These are phyloP conservation scores for Lydus trimaculatus DNA, from an alignment of 2,888 invertebrate genomes.

Conservation along the genomic window DNA sequence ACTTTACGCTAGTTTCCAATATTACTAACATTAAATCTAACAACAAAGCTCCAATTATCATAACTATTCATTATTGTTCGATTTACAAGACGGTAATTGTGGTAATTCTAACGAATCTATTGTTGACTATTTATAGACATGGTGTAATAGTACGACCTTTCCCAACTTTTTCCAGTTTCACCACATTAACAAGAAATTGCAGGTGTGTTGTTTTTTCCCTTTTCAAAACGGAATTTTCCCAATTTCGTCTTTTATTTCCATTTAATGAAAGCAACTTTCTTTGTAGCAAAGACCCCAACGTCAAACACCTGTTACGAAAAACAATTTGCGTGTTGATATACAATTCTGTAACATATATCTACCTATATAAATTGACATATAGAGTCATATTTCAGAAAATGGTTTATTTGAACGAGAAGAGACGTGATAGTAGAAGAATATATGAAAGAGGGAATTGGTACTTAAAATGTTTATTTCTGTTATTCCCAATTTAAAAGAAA, in stretches of 20 bases:
- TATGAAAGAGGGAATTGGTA: too few species aligned
- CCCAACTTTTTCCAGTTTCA: not conserved
- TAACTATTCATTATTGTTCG: not conserved
- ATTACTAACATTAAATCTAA: too few species aligned
- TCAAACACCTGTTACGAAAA: not conserved
- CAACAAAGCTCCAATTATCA: not conserved
- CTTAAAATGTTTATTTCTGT: not conserved
- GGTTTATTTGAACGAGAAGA: too few species aligned
- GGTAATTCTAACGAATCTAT: not conserved
- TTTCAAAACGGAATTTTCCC: too few species aligned
- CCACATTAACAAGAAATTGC: not conserved
- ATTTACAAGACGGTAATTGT: not conserved
- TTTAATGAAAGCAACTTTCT: too few species aligned
- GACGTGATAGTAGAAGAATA: too few species aligned
- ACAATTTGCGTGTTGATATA: not conserved
- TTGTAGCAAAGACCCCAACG: not conserved
- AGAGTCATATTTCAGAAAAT: not conserved
- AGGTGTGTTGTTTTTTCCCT: too few species aligned
- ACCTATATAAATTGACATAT: not conserved
- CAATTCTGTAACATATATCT: not conserved
- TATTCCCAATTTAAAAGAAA: not conserved
- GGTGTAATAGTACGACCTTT: not conserved
- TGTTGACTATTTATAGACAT: not conserved
- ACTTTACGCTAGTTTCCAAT: too few species aligned
- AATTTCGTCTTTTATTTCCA: too few species aligned